phyloP scores from a whole-genome alignment of 2,797 vertebrate genomes.

The Choloepus didactylus region DNA sequence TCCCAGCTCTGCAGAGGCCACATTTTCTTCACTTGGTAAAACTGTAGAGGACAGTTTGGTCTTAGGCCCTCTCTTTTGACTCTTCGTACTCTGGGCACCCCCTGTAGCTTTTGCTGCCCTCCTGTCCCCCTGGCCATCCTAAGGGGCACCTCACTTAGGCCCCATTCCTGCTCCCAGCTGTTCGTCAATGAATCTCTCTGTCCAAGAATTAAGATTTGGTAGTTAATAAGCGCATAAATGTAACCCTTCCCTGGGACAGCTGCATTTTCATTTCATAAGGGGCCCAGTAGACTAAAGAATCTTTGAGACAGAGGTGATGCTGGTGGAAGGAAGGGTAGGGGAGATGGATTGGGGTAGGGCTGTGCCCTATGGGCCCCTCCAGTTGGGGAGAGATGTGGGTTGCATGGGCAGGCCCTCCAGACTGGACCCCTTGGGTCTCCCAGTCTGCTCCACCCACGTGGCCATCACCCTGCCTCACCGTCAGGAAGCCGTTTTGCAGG shows the following conservation, averaged over 20 bases:
- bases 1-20: not conserved
- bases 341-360: not conserved
- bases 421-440: not conserved
- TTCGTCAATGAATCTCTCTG: not conserved
- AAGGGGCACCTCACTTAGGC: not conserved
- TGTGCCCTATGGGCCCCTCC: not conserved
- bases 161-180: not conserved
- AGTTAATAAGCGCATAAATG: not conserved
- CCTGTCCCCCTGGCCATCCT: not conserved
- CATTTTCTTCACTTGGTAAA: not conserved
- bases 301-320: not conserved
- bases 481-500: slow-evolving; percentile 90
- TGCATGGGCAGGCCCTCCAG: too few relatives aligned
- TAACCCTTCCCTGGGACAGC: not conserved
- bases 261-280: not conserved
- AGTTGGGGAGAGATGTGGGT: too few relatives aligned
- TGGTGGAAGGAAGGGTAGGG: not conserved
- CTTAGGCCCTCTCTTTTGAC: not conserved
- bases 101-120: not conserved
- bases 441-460: not conserved
- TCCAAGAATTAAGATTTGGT: not conserved
- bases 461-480: slow-evolving; percentile 83
- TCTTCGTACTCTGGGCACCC: not conserved
- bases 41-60: not conserved
- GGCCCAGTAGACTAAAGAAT: not conserved